Base-by-base conservation (phyloP, 2,797 vertebrate species). In the Oryzias dopingdopingensis region DNA sequence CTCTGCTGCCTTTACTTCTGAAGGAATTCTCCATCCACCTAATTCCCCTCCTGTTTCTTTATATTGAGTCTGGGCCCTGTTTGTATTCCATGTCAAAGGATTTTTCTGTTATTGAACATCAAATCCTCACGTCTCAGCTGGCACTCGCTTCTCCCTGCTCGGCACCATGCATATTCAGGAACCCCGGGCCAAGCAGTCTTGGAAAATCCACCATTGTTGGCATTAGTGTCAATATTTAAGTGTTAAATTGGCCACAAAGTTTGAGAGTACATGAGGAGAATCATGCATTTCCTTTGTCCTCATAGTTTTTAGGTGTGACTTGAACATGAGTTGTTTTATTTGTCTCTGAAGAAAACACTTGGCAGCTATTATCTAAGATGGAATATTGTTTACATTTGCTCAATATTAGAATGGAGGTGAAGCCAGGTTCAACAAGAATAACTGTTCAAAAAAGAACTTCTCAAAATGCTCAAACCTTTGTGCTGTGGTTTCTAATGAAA, bases 51-150 rank as follows among this genome's bases (percentile, higher is more conserved):
- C 86, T 90, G 85, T 82, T 88, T 91, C 88, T 90, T 91, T 85
- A 91, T 91, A 92, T 91, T 84, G 89, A 90, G 85, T 86, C 86
- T 85, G 84, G 88, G 85, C 86, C 85, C 77, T 64, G 75, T 87
- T 90, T 87, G 82, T 86, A 89, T 89, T 89, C 88, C 84, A 90
- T 91, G 91, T 91, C 91, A 91, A 91, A 91, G 90, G 89, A 81
- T 89, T 88, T 89, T 79, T 90, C 76, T 90, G 89, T 91, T 91
- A 92, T 92, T 92, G 91, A 90, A 92, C 89, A 91, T 90, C 89
- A 92, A 92, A 91, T 92, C 89, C 90, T 88, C 82, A 86, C 83
- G 88, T 89, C 90, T 85, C 65, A 76, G 76, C 79, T 84, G 82
- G 74, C 57, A 62, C 82, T 86, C 79, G 85, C 81, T 88, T 74